Conservation (phyloP, 2,797 vertebrate genomes). For the Muscicapa striata region DNA sequence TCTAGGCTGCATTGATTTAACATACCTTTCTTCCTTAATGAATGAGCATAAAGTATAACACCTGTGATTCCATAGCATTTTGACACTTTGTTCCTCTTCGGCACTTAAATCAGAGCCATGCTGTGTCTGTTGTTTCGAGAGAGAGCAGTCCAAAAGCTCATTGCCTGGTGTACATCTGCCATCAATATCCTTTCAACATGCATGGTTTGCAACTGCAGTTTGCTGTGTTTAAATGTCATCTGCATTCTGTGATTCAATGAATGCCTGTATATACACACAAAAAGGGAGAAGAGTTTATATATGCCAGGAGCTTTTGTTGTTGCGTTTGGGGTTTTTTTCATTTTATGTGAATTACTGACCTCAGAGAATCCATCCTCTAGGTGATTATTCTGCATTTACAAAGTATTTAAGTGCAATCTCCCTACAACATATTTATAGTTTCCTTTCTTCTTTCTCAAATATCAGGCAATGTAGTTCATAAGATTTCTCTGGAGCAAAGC, state of each 20-base stretch:
- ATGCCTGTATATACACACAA: not conserved
- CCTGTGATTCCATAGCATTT: not conserved
- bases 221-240: not conserved
- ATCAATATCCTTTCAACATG: not conserved
- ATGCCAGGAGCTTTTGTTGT: not conserved
- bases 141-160: not conserved
- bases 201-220: not conserved
- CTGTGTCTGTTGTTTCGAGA: not conserved
- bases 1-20: not conserved
- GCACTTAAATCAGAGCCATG: not conserved
- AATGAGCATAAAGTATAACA: not conserved
- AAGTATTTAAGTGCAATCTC: not conserved
- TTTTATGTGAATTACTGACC: not conserved
- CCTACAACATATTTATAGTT: not conserved
- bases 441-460: not conserved
- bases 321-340: not conserved
- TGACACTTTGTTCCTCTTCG: not conserved
- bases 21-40: not conserved
- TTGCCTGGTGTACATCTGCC: not conserved
- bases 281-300: not conserved
- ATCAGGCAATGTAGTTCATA: not conserved
- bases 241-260: not conserved
- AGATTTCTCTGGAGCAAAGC: not conserved
- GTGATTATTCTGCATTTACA: not conserved
- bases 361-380: not conserved